Percentiles rank a stretch among this genome's conserved stretches.
These are phyloP conservation scores for Drosophila atripex DNA, from an alignment of 2,888 invertebrate genomes.

Conservation along the genomic window DNA sequence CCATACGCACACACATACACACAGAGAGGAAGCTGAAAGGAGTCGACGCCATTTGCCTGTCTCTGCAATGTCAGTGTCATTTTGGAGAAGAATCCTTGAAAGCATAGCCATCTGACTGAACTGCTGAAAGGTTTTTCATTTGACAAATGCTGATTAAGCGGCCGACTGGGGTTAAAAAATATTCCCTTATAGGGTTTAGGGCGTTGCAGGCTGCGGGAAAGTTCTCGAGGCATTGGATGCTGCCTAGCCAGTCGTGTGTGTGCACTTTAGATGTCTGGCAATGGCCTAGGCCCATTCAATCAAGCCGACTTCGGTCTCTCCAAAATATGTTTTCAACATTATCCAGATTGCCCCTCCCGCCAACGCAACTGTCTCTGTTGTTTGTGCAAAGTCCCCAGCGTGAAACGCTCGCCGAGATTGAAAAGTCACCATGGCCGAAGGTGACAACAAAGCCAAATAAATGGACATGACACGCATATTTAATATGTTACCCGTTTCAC, in stretches of 20 bases:
- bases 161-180: conserved; percentile 46
- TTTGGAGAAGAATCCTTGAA: conserved; percentile 5
- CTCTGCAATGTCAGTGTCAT: conserved; percentile 44
- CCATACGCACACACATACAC: conserved; percentile 8
- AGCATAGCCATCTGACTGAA: conserved; percentile 4
- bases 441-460: conserved; percentile 68
- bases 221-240: conserved; percentile 1
- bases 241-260: conserved; percentile 29
- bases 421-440: conserved; percentile 56
- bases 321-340: conserved; percentile 36
- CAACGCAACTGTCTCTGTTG: conserved; percentile 3
- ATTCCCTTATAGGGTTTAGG: conserved; percentile 20
- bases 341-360: conserved; percentile 30
- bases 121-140: conserved; percentile 50
- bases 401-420: conserved; percentile 42
- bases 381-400: conserved; percentile 9
- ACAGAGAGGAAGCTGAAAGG: conserved; percentile 37
- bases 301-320: conserved; percentile 25
- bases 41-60: conserved; percentile 49
- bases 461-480: conserved; percentile 78
- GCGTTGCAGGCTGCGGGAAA: neutral
- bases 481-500: conserved; percentile 45
- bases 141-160: conserved; percentile 60
- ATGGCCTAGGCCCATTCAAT: conserved; percentile 49
- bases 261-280: conserved; percentile 44